Evolutionary conservation across 1,140 invertebrate genomes (phyloP), one percentile per base, ranked within the genome.

Genomic region (Bombus ignitus): DNA sequence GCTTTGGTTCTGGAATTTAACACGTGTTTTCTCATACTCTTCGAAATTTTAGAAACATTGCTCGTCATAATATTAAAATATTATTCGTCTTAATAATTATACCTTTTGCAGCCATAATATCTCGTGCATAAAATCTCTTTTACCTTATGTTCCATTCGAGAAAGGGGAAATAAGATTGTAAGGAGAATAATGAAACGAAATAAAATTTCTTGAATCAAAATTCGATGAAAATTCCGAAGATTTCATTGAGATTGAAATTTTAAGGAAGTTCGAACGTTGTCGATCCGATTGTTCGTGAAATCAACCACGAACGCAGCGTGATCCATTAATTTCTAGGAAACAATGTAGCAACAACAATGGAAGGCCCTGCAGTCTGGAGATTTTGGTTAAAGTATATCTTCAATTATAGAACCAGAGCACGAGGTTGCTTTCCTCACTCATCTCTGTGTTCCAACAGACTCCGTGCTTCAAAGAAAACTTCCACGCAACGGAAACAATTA

Each of bases 261-360:
- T 10, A 59, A 42, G n/a, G 5, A 77, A n/a, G 12, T 62, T 13
- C 37, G 65, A 62, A 4, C 35, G 18, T 42, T 35, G 28, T 22
- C 10, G 75, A 77, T 3, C 4, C 28, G 57, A 77, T 42, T 62
- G 57, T 59, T 80, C 75, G 62, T 62, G 73, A 87, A 86, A 86
- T 86, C 84, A 53, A 62, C 66, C 70, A 71, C 47, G 78, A 72
- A 77, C 47, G 39, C 81, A 78, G 75, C 39, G 5, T 44, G 57
- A 78, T 73, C 66, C 78, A 87, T 88, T 88, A 88, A 88, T 88
- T 88, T 87, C 47, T 57, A 18, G 71, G 66, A 77, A 88, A 88
- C 87, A 88, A 87, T 88, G 87, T 88, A 87, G 42, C 78, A 88
- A 86, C 76, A 88, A 88, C 83, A 87, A 87, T 88, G 72, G 76